Percentiles rank a stretch among this genome's conserved stretches.
Conservation (phyloP, 2,888 invertebrate genomes). For the Meteorus cinctellus region DNA sequence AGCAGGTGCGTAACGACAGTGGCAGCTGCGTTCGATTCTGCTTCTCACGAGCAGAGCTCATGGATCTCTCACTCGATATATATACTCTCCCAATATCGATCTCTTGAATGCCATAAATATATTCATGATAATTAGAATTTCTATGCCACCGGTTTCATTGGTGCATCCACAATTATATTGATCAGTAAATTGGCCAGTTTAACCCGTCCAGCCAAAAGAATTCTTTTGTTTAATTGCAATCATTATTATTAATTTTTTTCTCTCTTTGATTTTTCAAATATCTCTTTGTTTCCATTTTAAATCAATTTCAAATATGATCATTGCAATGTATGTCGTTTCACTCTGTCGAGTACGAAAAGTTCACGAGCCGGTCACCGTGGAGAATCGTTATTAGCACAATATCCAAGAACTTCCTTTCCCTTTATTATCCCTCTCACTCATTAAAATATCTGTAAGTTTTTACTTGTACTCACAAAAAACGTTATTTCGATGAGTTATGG, state of each 20-base stretch:
- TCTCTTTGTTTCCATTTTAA: constrained; percentile 5
- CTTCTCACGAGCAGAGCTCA: constrained; percentile 66
- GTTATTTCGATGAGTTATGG: neutral
- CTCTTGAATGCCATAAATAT: constrained; percentile 44
- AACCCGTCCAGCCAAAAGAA: constrained; percentile 21
- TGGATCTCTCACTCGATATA: constrained; percentile 48
- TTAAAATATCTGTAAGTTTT: neutral
- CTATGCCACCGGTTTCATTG: neutral
- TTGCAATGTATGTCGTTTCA: constrained; percentile 36
- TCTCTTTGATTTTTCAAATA: neutral
- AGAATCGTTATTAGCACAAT: constrained; percentile 30
- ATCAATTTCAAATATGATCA: constrained; percentile 2
- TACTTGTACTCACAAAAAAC: too few species aligned
- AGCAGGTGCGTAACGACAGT: constrained; percentile 70
- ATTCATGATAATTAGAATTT: constrained; percentile 22
- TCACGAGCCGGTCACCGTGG: constrained; percentile 36
- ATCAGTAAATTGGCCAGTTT: neutral
- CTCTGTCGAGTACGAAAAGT: constrained; percentile 41
- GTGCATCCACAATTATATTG: neutral
- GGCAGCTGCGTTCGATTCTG: constrained; percentile 70
- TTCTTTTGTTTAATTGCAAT: constrained; percentile 29
- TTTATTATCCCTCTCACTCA: constrained; percentile 22
- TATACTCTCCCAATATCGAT: neutral
- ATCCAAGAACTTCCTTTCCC: constrained; percentile 30
- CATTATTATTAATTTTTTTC: constrained; percentile 16